These are phyloP conservation scores for Gulo gulo DNA, from an alignment of 2,113 vertebrate genomes.

Conservation along the genomic window DNA sequence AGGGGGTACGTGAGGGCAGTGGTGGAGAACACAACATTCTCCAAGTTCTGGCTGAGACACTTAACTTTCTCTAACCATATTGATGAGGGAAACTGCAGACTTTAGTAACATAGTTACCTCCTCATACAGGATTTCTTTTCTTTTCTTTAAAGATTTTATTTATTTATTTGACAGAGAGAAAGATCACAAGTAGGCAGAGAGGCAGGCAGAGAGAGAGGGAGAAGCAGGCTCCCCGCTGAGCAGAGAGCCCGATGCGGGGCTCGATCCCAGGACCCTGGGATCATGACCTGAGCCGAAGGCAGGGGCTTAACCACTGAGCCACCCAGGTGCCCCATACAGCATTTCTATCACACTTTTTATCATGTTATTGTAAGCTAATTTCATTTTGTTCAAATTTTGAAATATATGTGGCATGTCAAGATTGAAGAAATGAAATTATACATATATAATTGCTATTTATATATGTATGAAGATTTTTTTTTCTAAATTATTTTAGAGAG, in stretches of 20 bases:
- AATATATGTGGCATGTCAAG: not conserved
- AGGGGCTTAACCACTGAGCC: too few species aligned
- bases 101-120: not conserved
- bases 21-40: not conserved
- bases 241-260: too few species aligned
- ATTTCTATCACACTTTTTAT: not conserved
- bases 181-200: too few species aligned
- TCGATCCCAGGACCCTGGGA: too few species aligned
- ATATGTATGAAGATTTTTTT: not conserved
- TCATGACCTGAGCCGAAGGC: too few species aligned
- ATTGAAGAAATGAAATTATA: not conserved
- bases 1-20: not conserved
- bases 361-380: not conserved
- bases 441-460: not conserved
- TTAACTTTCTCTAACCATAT: not conserved
- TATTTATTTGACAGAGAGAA: too few species aligned
- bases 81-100: not conserved
- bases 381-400: not conserved
- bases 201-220: too few species aligned
- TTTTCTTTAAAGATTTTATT: too few species aligned
- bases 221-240: too few species aligned
- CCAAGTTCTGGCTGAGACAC: not conserved
- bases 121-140: not conserved
- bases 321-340: not conserved
- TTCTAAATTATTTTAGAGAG: not conserved